A percentile compares a stretch with the other conserved stretches of the same genome.
phyloP scores from a whole-genome alignment of 2,113 vertebrate species.

The Microcebus tavaratra region DNA sequence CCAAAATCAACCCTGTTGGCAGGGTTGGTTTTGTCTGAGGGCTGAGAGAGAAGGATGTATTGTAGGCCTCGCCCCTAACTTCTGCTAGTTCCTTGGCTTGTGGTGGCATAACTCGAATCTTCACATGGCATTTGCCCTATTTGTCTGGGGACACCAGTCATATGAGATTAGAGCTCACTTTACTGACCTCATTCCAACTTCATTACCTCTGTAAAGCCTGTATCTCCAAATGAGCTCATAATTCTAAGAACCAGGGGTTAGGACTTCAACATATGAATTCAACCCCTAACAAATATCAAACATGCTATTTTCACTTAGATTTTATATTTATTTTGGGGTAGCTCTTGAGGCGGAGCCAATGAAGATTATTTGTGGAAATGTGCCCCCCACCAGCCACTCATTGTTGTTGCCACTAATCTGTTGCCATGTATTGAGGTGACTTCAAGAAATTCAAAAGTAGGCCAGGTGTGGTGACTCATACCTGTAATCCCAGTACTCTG shows the following conservation, averaged over 20 bases:
- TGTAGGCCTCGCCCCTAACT: background rate
- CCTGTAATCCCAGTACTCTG: too few relatives aligned
- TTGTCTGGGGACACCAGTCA: background rate
- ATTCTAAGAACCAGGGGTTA: background rate
- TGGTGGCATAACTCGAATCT: background rate
- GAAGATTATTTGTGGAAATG: background rate
- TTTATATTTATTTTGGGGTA: background rate
- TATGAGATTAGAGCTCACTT: background rate
- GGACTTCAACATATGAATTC: background rate
- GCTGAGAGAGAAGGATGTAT: background rate
- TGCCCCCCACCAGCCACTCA: background rate
- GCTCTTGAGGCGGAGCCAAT: background rate
- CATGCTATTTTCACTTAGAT: background rate
- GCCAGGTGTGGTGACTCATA: too few relatives aligned
- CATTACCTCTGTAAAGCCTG: background rate
- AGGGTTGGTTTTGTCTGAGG: background rate
- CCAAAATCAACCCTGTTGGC: background rate
- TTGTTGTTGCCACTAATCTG: background rate
- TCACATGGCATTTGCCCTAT: background rate
- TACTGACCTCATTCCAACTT: background rate
- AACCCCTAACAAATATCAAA: background rate
- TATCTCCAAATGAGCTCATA: background rate
- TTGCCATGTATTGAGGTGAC: background rate
- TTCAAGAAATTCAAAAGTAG: background rate
- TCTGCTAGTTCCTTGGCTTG: background rate